Evolutionary conservation across 2,888 invertebrate species (phyloP).

Genomic region (Pteria penguin): DNA sequence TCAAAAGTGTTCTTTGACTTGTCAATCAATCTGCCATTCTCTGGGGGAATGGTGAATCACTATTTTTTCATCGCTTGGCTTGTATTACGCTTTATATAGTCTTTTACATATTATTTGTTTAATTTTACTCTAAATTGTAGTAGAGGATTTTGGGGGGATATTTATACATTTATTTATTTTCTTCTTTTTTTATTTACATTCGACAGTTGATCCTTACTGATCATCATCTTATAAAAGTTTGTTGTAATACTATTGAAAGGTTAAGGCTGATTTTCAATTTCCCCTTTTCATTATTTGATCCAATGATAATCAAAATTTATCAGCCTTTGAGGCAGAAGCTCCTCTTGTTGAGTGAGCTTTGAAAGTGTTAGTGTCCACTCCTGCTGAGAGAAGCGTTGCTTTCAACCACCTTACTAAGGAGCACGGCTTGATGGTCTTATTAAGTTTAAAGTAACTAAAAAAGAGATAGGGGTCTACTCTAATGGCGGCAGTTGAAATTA

Average conservation of each 20-base stretch:
- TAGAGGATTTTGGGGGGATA: too few species aligned
- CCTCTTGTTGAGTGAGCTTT: background rate
- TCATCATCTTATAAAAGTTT: background rate
- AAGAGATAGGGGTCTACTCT: background rate
- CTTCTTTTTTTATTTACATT: too few species aligned
- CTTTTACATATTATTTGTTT: too few species aligned
- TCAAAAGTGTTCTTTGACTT: too few species aligned
- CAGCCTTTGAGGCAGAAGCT: too few species aligned
- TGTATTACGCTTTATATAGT: too few species aligned
- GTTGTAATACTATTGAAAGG: background rate
- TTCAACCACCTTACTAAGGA: background rate
- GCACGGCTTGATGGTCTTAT: background rate
- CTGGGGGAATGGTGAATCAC: too few species aligned
- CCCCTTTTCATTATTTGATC: background rate
- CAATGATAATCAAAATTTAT: background rate
- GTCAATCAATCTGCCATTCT: too few species aligned
- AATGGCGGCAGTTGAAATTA: background rate
- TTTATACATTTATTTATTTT: too few species aligned
- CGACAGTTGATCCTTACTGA: background rate
- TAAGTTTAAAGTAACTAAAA: background rate
- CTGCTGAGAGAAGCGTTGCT: background rate
- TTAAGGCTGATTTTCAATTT: background rate
- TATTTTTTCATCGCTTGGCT: too few species aligned
- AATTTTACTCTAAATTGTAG: too few species aligned
- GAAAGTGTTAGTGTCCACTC: background rate